phyloP scores from a whole-genome alignment of 2,888 invertebrate genomes.

The Caenorhabditis auriculariae region DNA sequence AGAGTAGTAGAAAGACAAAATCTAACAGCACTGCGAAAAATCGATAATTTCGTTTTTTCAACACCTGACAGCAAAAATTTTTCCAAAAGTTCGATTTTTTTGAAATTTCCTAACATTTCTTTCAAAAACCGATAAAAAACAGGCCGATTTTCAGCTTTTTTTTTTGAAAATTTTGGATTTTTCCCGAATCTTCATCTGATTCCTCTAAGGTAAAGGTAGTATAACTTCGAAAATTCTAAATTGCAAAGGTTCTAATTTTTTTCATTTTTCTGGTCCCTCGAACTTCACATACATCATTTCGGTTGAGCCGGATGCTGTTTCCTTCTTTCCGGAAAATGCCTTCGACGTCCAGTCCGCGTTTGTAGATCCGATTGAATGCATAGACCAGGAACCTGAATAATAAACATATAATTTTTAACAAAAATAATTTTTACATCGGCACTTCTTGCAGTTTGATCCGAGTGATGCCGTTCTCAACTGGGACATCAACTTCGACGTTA shows the following conservation, averaged over 20 bases:
- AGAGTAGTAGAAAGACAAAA: no score
- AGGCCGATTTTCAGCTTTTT: no score
- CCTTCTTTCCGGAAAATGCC: constrained; percentile 53
- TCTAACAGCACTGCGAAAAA: no score
- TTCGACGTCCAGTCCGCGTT: constrained; percentile 35
- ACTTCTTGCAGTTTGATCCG: constrained; percentile 23
- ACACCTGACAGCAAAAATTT: no score
- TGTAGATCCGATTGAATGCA: constrained; percentile 41
- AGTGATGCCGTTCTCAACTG: constrained; percentile 22
- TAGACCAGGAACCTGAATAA: constrained; percentile 45
- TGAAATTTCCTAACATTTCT: no score
- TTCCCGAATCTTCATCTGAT: no score
- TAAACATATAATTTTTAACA: not conserved
- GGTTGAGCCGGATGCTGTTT: constrained; percentile 29
- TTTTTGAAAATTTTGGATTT: no score
- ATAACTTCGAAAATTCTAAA: not conserved
- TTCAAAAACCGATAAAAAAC: no score
- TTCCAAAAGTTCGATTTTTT: no score
- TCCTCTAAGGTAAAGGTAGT: no score
- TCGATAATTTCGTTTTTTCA: no score
- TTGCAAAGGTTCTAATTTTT: not conserved
- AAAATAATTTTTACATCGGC: constrained; percentile 4
- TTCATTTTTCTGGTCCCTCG: no score
- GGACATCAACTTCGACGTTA: constrained; percentile 20
- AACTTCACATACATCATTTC: constrained; percentile 19